These are phyloP conservation scores for Parazoanthus darwini DNA, from an alignment of 92 coral and sea anemone genomes.

Conservation along the genomic window DNA sequence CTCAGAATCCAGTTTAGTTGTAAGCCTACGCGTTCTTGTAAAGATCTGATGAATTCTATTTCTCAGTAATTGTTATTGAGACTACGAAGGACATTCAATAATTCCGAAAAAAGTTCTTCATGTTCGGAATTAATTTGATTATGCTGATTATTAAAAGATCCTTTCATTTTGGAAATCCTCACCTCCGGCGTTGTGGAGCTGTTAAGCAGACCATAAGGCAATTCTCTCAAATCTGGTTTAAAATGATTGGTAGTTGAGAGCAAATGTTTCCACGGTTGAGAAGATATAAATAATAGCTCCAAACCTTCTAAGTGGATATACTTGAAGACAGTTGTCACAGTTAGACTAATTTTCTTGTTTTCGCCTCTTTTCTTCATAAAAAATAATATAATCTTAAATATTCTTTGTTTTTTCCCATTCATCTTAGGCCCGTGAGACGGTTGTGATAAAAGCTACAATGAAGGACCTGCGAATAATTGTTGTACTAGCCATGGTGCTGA, in stretches of 20 bases:
- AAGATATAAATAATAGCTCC: background rate
- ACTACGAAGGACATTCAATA: too few relatives aligned
- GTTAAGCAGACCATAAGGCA: background rate
- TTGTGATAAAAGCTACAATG: background rate
- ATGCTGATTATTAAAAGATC: background rate
- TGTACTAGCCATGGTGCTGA: background rate
- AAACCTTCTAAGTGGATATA: background rate
- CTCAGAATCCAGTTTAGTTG: background rate
- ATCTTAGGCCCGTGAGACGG: background rate
- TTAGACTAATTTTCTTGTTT: too few relatives aligned
- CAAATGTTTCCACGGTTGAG: background rate
- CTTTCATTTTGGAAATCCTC: background rate
- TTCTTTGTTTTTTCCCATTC: background rate
- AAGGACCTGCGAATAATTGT: background rate
- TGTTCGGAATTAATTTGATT: background rate
- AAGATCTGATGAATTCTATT: background rate
- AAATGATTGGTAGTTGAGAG: slow-evolving; percentile 3
- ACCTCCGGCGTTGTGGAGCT: slow-evolving; percentile 28
- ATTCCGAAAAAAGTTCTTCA: background rate
- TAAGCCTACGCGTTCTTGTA: background rate
- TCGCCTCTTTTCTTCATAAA: background rate
- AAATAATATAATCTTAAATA: too few relatives aligned
- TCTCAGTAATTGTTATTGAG: background rate
- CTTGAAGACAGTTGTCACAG: background rate
- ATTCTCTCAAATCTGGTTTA: background rate